Percentiles rank a stretch among this genome's conserved stretches.
phyloP scores from a whole-genome alignment of 2,797 vertebrate species.

The Muscicapa comitata region DNA sequence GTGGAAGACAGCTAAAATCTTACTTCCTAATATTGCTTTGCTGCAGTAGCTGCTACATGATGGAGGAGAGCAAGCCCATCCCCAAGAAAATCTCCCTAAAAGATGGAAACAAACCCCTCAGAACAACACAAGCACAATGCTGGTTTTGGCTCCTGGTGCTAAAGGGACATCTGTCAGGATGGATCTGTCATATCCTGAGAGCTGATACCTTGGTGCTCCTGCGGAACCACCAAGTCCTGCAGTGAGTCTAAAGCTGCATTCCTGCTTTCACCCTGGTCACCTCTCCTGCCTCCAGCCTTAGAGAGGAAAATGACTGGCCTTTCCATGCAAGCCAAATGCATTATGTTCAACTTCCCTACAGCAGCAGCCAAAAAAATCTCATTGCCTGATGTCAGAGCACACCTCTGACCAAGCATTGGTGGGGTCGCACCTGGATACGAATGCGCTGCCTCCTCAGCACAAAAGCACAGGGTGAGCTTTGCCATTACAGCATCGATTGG shows the following conservation, averaged over 20 bases:
- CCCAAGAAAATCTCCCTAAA: not conserved
- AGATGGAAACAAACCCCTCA: not conserved
- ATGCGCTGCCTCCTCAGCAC: not conserved
- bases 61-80: not conserved
- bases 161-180: not conserved
- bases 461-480: not conserved
- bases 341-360: not conserved
- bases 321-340: rapidly evolving
- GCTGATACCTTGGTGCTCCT: not conserved
- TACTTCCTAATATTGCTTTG: conserved; percentile 53
- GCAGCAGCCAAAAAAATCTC: not conserved
- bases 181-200: not conserved
- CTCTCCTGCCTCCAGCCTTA: not conserved
- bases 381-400: not conserved
- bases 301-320: not conserved
- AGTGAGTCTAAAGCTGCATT: not conserved
- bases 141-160: not conserved
- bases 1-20: conserved; percentile 53
- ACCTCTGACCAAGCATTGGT: not conserved
- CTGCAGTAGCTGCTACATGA: not conserved
- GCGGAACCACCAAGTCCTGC: not conserved
- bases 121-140: rapidly evolving
- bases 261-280: not conserved
- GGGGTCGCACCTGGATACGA: not conserved
- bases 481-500: not conserved